Evolutionary conservation across 64 coral and sea anemone genomes (phyloP), one percentile per base, ranked within the genome.

Genomic region (Actinia equina): DNA sequence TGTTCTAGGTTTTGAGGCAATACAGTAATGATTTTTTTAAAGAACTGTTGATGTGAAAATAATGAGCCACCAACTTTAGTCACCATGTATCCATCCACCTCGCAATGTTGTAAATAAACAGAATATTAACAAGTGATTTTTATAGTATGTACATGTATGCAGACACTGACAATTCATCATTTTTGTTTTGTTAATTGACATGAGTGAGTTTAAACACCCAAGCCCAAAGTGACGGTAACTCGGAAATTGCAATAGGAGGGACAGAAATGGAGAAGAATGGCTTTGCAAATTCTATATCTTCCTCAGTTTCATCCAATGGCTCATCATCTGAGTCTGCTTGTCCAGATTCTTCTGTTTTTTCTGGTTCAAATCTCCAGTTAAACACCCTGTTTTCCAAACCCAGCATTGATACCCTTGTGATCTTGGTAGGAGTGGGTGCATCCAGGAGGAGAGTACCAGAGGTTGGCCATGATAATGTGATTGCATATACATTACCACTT

Each of bases 151-250:
- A 57, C 22, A 26, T 23, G 70, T 74, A 74, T 74, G n/a, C 70
- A 26, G 18, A n/a, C 70, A 49, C 2, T 74, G 70, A 41, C 19
- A 74, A 15, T 15, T 74, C n/a, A 26, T 37, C 18, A 74, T n/a
- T 71, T 71, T 37, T 49, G 46, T n/a, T 57, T 57, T 57, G 55
- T 91, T 65, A 95, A 44, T 69, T 89, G 16, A 95, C 51, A 60
- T 95, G 58, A 4, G 69, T 59, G 26, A 95, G 82, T 45, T 92
- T 88, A 16, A 95, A 86, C 18, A 93, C 91, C 94, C 94, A 95
- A 6, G 94, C 94, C 94, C 90, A 95, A 17, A 70, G 52, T 77
- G 88, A 95, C 25, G 94, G 94, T 12, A 95, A 82, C 11, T 78
- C 71, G 16, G 91, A 92, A 2, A 92, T 60, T 77, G 87, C 60